phyloP scores from a whole-genome alignment of 2,797 vertebrate genomes.

The Pogonophryne albipinna region DNA sequence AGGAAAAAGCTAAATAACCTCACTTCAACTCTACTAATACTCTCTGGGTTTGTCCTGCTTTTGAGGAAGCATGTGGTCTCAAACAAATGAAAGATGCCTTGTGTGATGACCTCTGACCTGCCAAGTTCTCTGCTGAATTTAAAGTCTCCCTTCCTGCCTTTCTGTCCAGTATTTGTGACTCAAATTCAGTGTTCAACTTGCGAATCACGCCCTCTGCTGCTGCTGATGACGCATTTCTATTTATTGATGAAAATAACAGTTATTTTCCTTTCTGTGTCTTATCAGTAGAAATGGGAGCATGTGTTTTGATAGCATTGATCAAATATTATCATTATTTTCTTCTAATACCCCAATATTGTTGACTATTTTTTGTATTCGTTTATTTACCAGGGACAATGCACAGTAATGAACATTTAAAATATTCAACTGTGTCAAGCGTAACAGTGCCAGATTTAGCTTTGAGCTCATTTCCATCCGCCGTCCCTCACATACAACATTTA shows the following conservation, averaged over 20 bases:
- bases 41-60: conserved; percentile 58
- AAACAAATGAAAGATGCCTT: conserved; percentile 46
- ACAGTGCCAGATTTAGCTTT: too few species aligned
- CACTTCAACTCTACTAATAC: conserved; percentile 59
- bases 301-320: too few species aligned
- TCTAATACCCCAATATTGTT: too few species aligned
- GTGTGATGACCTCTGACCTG: conserved; percentile 50
- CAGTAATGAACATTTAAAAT: too few species aligned
- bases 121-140: conserved; percentile 64
- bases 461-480: too few species aligned
- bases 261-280: conserved; percentile 15
- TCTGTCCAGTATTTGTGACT: conserved; percentile 26
- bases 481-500: too few species aligned
- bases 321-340: too few species aligned
- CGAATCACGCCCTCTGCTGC: conserved; percentile 23
- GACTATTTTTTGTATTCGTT: too few species aligned
- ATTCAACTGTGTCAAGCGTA: too few species aligned
- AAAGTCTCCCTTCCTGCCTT: conserved; percentile 15
- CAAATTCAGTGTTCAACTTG: conserved; percentile 68
- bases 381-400: too few species aligned
- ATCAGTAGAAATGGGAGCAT: background rate
- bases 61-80: conserved; percentile 69
- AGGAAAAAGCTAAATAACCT: conserved; percentile 24
- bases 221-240: conserved; percentile 9
- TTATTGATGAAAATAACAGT: background rate